Evolutionary conservation across 2,113 vertebrate genomes (phyloP).

Genomic region (Xiphophorus couchianus): DNA sequence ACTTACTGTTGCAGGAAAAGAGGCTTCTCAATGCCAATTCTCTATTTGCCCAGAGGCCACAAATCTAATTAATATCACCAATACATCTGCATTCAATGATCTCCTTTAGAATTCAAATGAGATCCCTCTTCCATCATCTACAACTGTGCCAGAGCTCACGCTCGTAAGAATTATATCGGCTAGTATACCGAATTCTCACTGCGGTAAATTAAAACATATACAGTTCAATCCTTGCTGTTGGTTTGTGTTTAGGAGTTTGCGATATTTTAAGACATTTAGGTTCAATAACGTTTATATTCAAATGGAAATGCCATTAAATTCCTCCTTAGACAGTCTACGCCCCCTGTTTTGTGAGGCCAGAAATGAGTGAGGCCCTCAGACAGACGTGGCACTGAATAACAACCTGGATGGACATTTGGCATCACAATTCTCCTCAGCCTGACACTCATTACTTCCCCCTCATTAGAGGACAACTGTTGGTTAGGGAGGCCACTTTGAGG

Average conservation of each 20-base stretch:
- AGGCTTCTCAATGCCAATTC: conserved; percentile 40
- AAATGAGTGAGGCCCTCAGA: conserved; percentile 62
- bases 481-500: conserved; percentile 55
- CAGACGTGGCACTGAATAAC: conserved; percentile 75
- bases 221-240: conserved; percentile 29
- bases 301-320: conserved; percentile 78
- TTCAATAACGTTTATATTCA: conserved; percentile 76
- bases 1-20: conserved; percentile 49
- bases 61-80: conserved; percentile 72
- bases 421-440: conserved; percentile 72
- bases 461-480: conserved; percentile 79
- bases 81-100: conserved; percentile 55
- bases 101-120: conserved; percentile 68
- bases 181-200: conserved; percentile 21
- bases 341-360: conserved; percentile 69
- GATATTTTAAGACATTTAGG: conserved; percentile 60
- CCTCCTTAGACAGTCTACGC: conserved; percentile 52
- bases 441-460: conserved; percentile 79
- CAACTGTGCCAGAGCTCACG: conserved; percentile 35
- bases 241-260: conserved; percentile 43
- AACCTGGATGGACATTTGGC: conserved; percentile 78
- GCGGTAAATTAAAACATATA: conserved; percentile 34
- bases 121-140: conserved; percentile 32
- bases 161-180: conserved; percentile 49
- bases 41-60: conserved; percentile 50